phyloP scores from a whole-genome alignment of 2,888 invertebrate genomes.

The Thyatira batis region DNA sequence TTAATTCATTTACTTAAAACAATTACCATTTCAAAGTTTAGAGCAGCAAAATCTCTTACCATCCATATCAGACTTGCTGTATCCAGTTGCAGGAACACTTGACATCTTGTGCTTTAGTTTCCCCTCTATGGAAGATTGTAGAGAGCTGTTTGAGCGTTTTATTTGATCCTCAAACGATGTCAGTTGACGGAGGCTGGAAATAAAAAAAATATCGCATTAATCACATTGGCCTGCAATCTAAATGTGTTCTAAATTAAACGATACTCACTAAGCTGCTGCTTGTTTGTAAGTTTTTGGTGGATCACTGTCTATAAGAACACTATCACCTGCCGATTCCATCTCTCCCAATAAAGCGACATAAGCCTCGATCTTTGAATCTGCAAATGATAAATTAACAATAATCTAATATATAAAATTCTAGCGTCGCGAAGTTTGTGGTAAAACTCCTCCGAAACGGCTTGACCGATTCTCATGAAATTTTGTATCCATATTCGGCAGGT shows the following conservation, averaged over 20 bases:
- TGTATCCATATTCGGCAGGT: too few relatives aligned
- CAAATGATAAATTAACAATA: conserved; percentile 8
- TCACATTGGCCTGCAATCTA: not conserved
- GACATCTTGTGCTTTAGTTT: conserved; percentile 53
- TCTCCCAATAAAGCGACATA: conserved; percentile 59
- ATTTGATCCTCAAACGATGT: conserved; percentile 55
- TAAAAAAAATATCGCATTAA: conserved; percentile 1
- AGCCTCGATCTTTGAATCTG: conserved; percentile 62
- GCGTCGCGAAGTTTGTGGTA: too few relatives aligned
- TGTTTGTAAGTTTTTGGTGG: conserved; percentile 61
- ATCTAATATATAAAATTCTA: too few relatives aligned
- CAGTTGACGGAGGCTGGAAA: conserved; percentile 53
- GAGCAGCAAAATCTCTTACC: conserved; percentile 32
- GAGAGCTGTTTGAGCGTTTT: conserved; percentile 31
- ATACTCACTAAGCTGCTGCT: conserved; percentile 60
- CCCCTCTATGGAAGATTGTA: conserved; percentile 36
- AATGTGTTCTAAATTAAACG: not conserved
- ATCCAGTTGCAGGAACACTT: conserved; percentile 40
- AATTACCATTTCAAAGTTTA: too few relatives aligned
- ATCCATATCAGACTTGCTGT: conserved; percentile 35
- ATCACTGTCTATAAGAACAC: conserved; percentile 50
- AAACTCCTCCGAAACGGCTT: too few relatives aligned
- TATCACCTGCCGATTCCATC: conserved; percentile 62
- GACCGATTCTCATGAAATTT: too few relatives aligned
- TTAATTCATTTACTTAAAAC: not conserved